phyloP scores from a whole-genome alignment of 2,888 invertebrate genomes.

The Reticulitermes lucifugus region DNA sequence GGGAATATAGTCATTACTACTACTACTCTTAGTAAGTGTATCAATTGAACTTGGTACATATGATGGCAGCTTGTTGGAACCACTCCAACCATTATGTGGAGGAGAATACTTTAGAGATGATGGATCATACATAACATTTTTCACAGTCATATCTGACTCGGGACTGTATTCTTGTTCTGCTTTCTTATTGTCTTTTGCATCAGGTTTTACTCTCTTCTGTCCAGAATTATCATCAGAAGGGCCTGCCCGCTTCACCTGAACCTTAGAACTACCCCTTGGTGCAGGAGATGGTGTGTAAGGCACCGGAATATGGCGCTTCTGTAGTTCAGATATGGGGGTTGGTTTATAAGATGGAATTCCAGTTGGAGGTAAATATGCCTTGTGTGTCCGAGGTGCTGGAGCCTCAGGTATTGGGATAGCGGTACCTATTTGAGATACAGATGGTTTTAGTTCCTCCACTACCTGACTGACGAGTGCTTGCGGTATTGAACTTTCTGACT shows the following conservation, averaged over 20 bases:
- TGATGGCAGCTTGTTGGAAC: conserved; percentile 1
- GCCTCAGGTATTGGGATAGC: conserved; percentile 47
- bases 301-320: conserved; percentile 62
- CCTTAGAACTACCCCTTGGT: background rate
- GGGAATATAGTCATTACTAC: conserved; percentile 42
- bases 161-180: background rate
- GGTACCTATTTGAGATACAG: conserved; percentile 48
- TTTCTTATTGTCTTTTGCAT: background rate
- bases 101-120: conserved; percentile 1
- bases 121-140: background rate
- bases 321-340: conserved; percentile 73
- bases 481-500: conserved; percentile 55
- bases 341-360: conserved; percentile 69
- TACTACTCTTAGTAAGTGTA: background rate
- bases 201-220: background rate
- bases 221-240: background rate
- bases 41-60: conserved; percentile 47
- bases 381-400: conserved; percentile 8
- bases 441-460: conserved; percentile 65
- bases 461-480: conserved; percentile 67
- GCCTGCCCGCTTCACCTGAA: background rate
- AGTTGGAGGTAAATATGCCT: conserved; percentile 30
- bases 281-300: conserved; percentile 50
- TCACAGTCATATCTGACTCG: background rate
- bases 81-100: conserved; percentile 29